A percentile compares a stretch with the other conserved stretches of the same genome.
Evolutionary conservation across 2,113 vertebrate genomes (phyloP).

Genomic region (Motacilla tschutschensis): DNA sequence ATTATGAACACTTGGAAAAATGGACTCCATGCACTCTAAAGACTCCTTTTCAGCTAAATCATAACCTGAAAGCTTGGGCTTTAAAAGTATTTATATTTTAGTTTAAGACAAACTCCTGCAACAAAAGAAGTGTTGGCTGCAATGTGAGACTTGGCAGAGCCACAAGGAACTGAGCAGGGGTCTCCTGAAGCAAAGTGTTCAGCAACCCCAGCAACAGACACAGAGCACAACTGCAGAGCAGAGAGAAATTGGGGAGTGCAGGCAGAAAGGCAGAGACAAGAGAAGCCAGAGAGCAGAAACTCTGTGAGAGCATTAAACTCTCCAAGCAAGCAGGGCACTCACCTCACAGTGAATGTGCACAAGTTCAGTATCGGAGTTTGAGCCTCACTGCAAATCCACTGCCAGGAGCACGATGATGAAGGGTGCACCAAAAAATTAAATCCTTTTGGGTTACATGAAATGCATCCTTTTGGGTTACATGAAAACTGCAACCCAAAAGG

Average conservation of each 20-base stretch:
- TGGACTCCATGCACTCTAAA: not conserved
- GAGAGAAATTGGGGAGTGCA: fast-evolving
- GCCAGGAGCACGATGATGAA: not conserved
- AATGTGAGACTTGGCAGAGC: not conserved
- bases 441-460: no score
- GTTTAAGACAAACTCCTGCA: not conserved
- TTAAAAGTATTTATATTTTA: not conserved
- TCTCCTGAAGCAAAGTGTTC: not conserved
- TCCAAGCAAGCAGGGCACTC: not conserved
- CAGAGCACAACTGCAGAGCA: not conserved
- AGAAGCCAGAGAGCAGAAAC: not conserved
- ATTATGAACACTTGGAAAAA: not conserved
- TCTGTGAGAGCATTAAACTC: not conserved
- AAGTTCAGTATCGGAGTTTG: not conserved
- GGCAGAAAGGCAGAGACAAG: not conserved
- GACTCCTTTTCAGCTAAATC: not conserved
- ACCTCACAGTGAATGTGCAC: not conserved
- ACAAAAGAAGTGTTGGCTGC: not conserved
- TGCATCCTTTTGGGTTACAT: no score
- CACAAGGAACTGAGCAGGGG: not conserved
- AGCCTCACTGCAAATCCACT: not conserved
- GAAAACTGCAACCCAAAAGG: not conserved
- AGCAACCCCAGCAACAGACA: not conserved
- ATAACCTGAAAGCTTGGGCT: not conserved
- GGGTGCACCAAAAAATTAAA: no score